Evolutionary conservation across 2,113 vertebrate species (phyloP), one percentile per base, ranked within the genome.

Genomic region (Haemorhous mexicanus): DNA sequence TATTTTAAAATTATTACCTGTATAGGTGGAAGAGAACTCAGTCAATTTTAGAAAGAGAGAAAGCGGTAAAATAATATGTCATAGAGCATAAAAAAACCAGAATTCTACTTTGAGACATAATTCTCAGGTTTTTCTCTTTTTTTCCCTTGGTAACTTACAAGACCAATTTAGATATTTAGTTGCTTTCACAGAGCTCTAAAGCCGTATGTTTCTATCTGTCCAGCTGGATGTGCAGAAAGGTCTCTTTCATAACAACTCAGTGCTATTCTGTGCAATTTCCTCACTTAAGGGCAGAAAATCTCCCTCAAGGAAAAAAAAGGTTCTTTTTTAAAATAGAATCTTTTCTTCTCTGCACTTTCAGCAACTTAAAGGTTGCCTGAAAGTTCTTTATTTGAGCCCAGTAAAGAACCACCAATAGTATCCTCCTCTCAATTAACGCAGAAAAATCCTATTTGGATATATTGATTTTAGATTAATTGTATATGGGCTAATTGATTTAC

Each of bases 201-300:
- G 33, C 7, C 5, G 41, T 67, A 55, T 55, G 23, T 81, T 91
- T 81, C 84, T 78, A 24, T 73, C 43, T 67, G 56, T 78, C 56
- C 35, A 82, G 8, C 61, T 93, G 47, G 9, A 93, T 78, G 33
- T 76, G 72, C 26, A 63, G 64, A 87, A 92, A 69, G 61, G 55
- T 91, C 81, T 86, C 64, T 84, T 90, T 49, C 67, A 67, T 73
- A 84, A 56, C 9, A 50, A 59, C 43, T 84, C 66, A 16, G 47
- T 67, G 43, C 21, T 70, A 87, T 59, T 89, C 59, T 53, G 30
- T 73, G 80, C n/a, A 87, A 89, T 94, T 89, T 89, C 69, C 7
- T 7, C 55, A 84, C 55, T 89, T 93, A 84, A 74, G 56, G n/a
- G 61, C 7, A 91, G 90, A 93, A 96, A 95, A 93, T 74, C 64